Evolutionary conservation across 37 sponge, comb jelly and placozoan species (phyloP).

Genomic region (Hexactinellida sp.): DNA sequence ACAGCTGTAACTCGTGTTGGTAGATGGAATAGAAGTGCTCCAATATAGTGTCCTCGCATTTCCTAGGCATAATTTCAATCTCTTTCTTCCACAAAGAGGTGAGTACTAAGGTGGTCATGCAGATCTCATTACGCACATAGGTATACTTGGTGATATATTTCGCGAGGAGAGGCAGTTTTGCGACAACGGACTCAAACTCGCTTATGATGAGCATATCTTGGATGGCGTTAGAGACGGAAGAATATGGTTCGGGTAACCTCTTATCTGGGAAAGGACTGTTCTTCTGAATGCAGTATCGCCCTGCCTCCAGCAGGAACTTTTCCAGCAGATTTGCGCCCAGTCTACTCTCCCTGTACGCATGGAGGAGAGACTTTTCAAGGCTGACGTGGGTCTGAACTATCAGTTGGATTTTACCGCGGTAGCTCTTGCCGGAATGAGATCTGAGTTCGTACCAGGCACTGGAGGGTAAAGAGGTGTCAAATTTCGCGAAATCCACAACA

Average conservation of each 20-base stretch:
- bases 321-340: not conserved
- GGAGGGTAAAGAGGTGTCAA: not conserved
- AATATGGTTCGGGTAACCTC: not conserved
- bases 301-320: not conserved
- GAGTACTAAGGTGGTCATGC: not conserved
- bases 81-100: not conserved
- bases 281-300: not conserved
- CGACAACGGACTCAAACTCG: not conserved
- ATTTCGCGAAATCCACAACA: not conserved
- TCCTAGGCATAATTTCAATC: not conserved
- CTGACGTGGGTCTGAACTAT: not conserved
- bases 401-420: not conserved
- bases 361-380: not conserved
- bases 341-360: not conserved
- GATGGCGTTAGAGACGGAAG: not conserved
- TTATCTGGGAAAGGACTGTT: not conserved
- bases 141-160: constrained; percentile 17
- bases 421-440: not conserved
- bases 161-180: not conserved
- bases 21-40: not conserved
- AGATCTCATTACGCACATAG: not conserved
- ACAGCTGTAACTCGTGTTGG: not conserved
- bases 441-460: not conserved
- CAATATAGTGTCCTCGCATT: not conserved
- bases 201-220: not conserved